A percentile compares a stretch with the other conserved stretches of the same genome.
phyloP scores from a whole-genome alignment of 2,888 invertebrate genomes.

The Eilema griseolum region DNA sequence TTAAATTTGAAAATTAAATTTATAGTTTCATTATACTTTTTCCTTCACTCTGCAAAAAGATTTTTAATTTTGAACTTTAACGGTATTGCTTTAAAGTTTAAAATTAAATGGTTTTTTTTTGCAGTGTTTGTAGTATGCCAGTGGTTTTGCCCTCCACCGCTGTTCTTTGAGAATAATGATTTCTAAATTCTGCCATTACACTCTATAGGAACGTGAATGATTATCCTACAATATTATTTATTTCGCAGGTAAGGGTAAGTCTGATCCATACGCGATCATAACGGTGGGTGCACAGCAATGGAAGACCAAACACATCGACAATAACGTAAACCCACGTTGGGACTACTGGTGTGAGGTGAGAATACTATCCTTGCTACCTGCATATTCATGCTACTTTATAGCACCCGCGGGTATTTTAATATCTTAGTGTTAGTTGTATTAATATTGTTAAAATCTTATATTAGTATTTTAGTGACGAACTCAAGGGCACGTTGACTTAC shows the following conservation, averaged over 20 bases:
- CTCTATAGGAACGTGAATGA: not conserved
- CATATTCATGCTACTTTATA: slow-evolving; percentile 32
- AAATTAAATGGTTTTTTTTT: no score
- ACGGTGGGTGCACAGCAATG: slow-evolving; percentile 97
- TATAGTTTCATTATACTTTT: no score
- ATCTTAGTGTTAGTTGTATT: slow-evolving; percentile 23
- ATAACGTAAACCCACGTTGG: slow-evolving; percentile 98
- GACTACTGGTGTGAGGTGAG: slow-evolving; percentile 98
- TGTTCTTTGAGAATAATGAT: no score
- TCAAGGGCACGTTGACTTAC: slow-evolving; percentile 3
- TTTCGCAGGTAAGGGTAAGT: slow-evolving; percentile 95
- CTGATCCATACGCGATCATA: slow-evolving; percentile 98
- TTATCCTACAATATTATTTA: not conserved
- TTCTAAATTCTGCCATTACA: no score
- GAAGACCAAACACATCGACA: slow-evolving; percentile 97
- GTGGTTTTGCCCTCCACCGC: no score
- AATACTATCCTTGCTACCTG: slow-evolving; percentile 19
- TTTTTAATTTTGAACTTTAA: no score
- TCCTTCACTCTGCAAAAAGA: no score
- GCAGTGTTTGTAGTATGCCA: no score
- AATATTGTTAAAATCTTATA: slow-evolving; percentile 12
- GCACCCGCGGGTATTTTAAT: slow-evolving; percentile 42
- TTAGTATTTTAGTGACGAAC: slow-evolving; percentile 9
- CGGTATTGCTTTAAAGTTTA: no score
- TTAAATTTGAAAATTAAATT: no score